Percentiles rank a stretch among this genome's conserved stretches.
Evolutionary conservation across 2,113 vertebrate species (phyloP).

Genomic region (Myotis lucifugus): DNA sequence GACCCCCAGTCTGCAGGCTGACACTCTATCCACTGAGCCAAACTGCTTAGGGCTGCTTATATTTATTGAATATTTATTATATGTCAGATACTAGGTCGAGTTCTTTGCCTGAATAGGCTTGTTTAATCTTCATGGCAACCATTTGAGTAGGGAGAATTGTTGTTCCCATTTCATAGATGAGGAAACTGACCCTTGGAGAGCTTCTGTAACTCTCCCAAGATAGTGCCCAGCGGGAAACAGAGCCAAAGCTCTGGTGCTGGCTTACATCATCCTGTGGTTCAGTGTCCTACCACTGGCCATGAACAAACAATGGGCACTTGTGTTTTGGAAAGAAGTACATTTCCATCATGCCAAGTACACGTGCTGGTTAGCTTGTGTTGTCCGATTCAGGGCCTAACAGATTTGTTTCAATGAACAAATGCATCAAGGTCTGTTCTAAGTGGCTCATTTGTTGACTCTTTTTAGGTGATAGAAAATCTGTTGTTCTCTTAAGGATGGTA

Average conservation of each 20-base stretch:
- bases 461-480: not conserved
- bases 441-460: not conserved
- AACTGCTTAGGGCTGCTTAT: not conserved
- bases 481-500: not conserved
- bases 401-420: not conserved
- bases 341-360: not conserved
- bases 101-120: not conserved
- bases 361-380: not conserved
- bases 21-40: too few relatives aligned
- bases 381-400: not conserved
- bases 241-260: not conserved
- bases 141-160: not conserved
- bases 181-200: not conserved
- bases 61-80: not conserved
- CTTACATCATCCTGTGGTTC: not conserved
- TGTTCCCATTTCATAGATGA: not conserved
- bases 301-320: not conserved
- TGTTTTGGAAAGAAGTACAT: not conserved
- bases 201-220: not conserved
- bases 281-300: not conserved
- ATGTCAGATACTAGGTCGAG: not conserved
- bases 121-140: not conserved
- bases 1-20: too few relatives aligned
- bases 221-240: rapidly evolving
- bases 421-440: not conserved